phyloP scores from a whole-genome alignment of 2,113 vertebrate species.

The Elachura formosa region DNA sequence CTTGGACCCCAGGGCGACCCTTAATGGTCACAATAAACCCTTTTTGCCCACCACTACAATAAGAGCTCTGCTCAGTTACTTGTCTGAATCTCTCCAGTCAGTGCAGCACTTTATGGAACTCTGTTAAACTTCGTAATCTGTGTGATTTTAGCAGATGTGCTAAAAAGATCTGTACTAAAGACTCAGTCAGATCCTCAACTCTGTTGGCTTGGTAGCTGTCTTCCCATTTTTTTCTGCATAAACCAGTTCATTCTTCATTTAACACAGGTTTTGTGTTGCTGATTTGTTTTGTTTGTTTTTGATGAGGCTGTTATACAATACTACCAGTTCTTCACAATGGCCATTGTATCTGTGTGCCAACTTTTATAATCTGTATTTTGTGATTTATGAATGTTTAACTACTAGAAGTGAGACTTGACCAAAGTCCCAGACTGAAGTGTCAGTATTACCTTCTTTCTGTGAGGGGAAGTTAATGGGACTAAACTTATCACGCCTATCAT shows the following conservation, averaged over 20 bases:
- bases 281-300: neutral
- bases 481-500: neutral
- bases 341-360: neutral
- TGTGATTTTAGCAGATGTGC: neutral
- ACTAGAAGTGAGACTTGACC: neutral
- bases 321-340: neutral
- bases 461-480: neutral
- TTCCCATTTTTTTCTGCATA: neutral
- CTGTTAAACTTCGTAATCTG: neutral
- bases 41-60: fast-evolving
- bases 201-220: neutral
- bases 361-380: neutral
- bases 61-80: neutral
- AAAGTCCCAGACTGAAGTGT: neutral
- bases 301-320: neutral
- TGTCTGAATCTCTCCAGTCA: neutral
- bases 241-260: neutral
- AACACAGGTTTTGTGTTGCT: neutral
- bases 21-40: neutral
- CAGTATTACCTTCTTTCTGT: neutral
- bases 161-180: neutral
- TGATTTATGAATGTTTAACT: neutral
- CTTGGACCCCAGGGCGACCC: neutral
- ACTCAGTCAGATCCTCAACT: neutral
- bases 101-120: neutral